Base-by-base conservation (phyloP, 2,797 vertebrate species). In the Gymnothorax reevesii region DNA sequence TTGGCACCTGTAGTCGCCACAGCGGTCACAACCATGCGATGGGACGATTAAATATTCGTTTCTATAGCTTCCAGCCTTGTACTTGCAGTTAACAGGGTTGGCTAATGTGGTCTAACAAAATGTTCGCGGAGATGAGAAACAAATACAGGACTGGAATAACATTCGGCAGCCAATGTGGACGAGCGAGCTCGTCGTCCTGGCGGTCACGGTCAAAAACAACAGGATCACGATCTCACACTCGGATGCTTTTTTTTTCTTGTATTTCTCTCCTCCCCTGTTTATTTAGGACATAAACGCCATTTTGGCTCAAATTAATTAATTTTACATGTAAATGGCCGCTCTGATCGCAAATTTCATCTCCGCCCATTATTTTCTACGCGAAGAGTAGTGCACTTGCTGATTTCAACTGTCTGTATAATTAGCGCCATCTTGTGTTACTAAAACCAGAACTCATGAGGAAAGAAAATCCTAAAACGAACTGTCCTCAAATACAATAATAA, bases 221-320 rank as follows among this genome's bases (percentile, higher is more conserved):
- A 77, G 73, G 42, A 77, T 77, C 33, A 77, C 33, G 73, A 42
- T 77, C 73, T 33, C 12, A 49, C 12, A 42, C 33, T 77, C 20
- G 13, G 15, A 13, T 77, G 73, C 27, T 83, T 62, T 42, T 69
- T 69, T 62, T 66, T 73, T 64, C 82, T 57, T 59, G 66, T 71
- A 69, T 69, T 87, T 59, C 82, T 57, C 66, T 27, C 66, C 57
- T 55, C 86, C 54, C 79, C 52, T 8, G 64, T 64, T 57, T 82
- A 71, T 64, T 83, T 87, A 71, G 66, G 86, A 83, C 83, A 87
- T 55, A 83, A 83, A 57, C 82, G 86, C 33, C 86, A 87, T 87
- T 87, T 87, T 87, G 86, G 86, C 49, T 87, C 82, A 75, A 87
- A 62, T 27, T 33, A 75, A 83, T 22, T 8, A 17, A 69, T 49